These are phyloP conservation scores for Nannospalax galili DNA, from an alignment of 2,113 vertebrate genomes.

Conservation along the genomic window DNA sequence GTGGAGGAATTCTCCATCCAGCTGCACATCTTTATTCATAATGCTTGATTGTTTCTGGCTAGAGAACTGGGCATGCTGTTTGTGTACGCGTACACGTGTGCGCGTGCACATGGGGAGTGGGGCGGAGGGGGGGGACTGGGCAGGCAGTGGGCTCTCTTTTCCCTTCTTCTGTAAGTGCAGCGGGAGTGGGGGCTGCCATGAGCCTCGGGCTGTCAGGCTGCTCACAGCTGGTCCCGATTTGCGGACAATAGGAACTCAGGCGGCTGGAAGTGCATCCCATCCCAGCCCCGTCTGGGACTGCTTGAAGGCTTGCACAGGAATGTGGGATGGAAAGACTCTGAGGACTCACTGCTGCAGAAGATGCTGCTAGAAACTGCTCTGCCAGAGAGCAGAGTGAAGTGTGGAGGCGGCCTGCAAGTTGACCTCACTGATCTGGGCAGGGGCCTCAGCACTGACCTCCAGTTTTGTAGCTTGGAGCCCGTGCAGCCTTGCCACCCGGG, in stretches of 20 bases:
- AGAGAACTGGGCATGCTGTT: constrained; percentile 55
- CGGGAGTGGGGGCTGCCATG: constrained; percentile 60
- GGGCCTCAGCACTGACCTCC: constrained; percentile 24
- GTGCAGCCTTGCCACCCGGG: neutral
- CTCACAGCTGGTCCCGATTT: constrained; percentile 82
- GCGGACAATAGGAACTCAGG: constrained; percentile 76
- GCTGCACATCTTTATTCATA: constrained; percentile 82
- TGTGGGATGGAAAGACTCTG: constrained; percentile 61
- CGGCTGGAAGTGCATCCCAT: constrained; percentile 63
- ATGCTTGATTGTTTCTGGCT: constrained; percentile 79
- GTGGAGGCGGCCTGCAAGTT: neutral
- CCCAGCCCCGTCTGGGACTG: constrained; percentile 67
- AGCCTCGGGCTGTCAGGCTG: constrained; percentile 70
- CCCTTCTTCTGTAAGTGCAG: constrained; percentile 66
- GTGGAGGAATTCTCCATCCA: constrained; percentile 77
- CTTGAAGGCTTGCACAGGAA: constrained; percentile 74
- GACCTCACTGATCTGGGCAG: neutral
- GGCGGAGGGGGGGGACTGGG: neutral
- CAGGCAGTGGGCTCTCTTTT: constrained; percentile 53
- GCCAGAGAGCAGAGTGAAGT: neutral
- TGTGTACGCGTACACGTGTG: neutral
- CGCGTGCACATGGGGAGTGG: neutral
- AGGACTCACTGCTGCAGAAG: constrained; percentile 41
- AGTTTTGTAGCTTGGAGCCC: neutral
- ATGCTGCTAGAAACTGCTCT: constrained; percentile 21